These are phyloP conservation scores for Metellina segmentata DNA, from an alignment of 2,888 invertebrate genomes.

Conservation along the genomic window DNA sequence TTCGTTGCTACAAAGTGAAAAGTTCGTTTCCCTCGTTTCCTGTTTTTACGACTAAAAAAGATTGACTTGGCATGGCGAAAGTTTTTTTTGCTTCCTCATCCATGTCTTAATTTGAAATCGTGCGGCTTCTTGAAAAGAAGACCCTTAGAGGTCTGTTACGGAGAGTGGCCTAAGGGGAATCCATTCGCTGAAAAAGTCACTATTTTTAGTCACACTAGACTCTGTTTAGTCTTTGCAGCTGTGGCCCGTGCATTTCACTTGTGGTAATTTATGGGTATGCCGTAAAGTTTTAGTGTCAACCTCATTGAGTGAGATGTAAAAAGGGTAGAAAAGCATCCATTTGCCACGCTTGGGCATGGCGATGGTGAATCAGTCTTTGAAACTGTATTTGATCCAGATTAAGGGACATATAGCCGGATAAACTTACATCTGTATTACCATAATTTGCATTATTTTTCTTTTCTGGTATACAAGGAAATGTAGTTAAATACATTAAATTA, in stretches of 20 bases:
- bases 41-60: background rate
- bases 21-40: conserved; percentile 6
- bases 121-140: conserved; percentile 21
- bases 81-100: background rate
- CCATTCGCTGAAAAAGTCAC: conserved; percentile 15
- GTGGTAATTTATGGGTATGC: no score
- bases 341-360: no score
- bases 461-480: no score
- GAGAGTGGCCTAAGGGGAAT: conserved; percentile 13
- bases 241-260: background rate
- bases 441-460: no score
- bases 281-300: no score
- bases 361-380: no score
- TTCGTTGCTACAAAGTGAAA: background rate
- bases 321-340: no score
- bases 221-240: background rate
- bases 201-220: conserved; percentile 27
- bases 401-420: no score
- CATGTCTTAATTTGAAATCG: background rate
- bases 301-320: no score
- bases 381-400: no score
- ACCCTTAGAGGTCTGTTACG: conserved; percentile 18
- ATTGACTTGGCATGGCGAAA: conserved; percentile 12
- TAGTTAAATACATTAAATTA: no score
- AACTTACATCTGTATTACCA: no score